Evolutionary conservation across 2,888 invertebrate genomes (phyloP), one percentile per base, ranked within the genome.

Genomic region (Ecliptopera silaceata): DNA sequence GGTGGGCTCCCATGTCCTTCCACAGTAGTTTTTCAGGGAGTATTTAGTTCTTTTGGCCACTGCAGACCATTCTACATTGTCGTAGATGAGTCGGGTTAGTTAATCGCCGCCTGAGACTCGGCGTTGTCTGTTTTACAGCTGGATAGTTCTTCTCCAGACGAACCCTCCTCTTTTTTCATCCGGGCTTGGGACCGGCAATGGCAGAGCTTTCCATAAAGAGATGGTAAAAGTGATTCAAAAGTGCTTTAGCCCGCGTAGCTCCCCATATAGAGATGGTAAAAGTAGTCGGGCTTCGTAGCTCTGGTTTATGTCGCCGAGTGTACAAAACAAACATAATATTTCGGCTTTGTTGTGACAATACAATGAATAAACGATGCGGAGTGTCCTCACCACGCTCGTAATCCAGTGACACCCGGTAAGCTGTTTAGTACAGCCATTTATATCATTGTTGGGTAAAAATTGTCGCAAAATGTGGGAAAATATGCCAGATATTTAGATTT

Each of bases 311-410:
- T 15, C 32, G n/a, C 3, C 46, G 46, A 59, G 22, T 51, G 56
- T 61, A 48, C 56, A 63, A 22, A 56, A 57, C 66, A 60, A 66
- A 66, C 64, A 66, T 49, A 55, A 51, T 59, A 72, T 70, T 72
- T 74, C 63, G 69, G 70, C 64, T 66, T 64, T 64, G 69, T 75
- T 70, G 71, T 70, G 70, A 71, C 72, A 69, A 58, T 70, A 58
- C 65, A 59, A 72, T 80, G 76, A 79, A 80, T 82, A 79, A 77
- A 69, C 75, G 68, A 78, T 76, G 59, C 52, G 45, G 53, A 58
- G 58, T 64, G 58, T 58, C 61, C 59, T 59, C 44, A 50, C 48
- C 55, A 48, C 53, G 61, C 55, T 50, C 46, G 38, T 47, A 57
- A 60, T 56, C 59, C 57, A 59, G 56, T 56, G 54, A 47, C 42